Evolutionary conservation across 1,140 invertebrate species (phyloP).

Genomic region (Diuraphis noxia): DNA sequence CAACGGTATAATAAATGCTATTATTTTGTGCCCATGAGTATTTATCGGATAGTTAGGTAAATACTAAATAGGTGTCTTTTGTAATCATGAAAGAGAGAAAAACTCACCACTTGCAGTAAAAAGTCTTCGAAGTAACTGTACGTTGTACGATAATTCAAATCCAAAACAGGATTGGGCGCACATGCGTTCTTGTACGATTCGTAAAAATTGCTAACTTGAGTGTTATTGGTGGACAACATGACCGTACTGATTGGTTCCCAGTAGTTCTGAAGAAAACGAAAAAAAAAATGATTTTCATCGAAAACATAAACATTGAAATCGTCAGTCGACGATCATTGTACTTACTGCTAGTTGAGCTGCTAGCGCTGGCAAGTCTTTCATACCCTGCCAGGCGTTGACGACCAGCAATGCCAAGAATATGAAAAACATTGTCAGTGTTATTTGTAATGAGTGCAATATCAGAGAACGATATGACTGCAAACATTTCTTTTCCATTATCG

Average conservation of each 20-base stretch:
- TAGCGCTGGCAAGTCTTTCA: conserved; percentile 54
- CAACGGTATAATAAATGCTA: background rate
- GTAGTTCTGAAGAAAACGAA: background rate
- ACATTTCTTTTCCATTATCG: conserved; percentile 68
- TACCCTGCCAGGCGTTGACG: conserved; percentile 59
- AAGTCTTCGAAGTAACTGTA: conserved; percentile 61
- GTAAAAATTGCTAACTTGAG: background rate
- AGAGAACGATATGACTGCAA: conserved; percentile 65
- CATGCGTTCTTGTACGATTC: conserved; percentile 38
- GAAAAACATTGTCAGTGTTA: conserved; percentile 66
- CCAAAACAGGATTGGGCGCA: background rate
- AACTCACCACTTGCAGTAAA: conserved; percentile 55
- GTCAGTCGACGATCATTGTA: background rate
- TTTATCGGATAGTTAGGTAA: background rate
- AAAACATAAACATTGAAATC: background rate
- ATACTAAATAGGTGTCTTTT: background rate
- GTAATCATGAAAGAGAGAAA: background rate
- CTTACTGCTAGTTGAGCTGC: conserved; percentile 43
- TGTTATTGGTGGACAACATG: background rate
- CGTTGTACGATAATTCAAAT: conserved; percentile 56
- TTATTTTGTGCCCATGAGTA: background rate
- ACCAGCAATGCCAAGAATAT: conserved; percentile 66
- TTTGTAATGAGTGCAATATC: conserved; percentile 64
- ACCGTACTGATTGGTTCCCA: conserved; percentile 34
- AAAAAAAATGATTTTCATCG: background rate